Evolutionary conservation across 2,888 invertebrate genomes (phyloP).

Genomic region (Girardia tigrina): DNA sequence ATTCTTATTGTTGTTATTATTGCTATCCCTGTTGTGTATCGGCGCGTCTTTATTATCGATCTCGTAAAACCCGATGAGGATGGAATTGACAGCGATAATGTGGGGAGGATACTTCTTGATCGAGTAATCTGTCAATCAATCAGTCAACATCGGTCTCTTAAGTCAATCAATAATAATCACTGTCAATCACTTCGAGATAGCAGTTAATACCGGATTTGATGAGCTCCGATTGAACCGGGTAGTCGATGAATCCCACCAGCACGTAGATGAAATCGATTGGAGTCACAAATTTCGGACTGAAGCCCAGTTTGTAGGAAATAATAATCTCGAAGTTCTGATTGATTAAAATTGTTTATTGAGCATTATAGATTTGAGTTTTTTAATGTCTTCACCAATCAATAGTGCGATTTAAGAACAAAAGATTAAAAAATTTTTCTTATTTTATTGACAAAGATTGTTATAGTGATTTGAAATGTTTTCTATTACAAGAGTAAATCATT

Average conservation of each 20-base stretch:
- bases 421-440: no score
- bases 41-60: not conserved
- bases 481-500: no score
- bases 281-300: constrained; percentile 9
- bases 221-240: not conserved
- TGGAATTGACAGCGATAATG: not conserved
- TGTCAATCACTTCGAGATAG: not conserved
- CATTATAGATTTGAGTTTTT: no score
- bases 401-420: no score
- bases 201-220: not conserved
- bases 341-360: not conserved
- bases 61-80: not conserved
- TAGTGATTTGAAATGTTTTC: no score
- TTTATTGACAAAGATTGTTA: no score
- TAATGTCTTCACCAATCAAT: no score
- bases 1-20: no score
- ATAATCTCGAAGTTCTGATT: not conserved
- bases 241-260: not conserved
- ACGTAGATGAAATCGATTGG: not conserved
- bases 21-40: no score
- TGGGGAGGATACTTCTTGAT: not conserved
- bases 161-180: not conserved
- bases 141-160: not conserved
- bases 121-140: not conserved
- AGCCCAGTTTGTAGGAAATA: not conserved